These are phyloP conservation scores for Pelodytes ibericus DNA, from an alignment of 2,797 vertebrate species.

Conservation along the genomic window DNA sequence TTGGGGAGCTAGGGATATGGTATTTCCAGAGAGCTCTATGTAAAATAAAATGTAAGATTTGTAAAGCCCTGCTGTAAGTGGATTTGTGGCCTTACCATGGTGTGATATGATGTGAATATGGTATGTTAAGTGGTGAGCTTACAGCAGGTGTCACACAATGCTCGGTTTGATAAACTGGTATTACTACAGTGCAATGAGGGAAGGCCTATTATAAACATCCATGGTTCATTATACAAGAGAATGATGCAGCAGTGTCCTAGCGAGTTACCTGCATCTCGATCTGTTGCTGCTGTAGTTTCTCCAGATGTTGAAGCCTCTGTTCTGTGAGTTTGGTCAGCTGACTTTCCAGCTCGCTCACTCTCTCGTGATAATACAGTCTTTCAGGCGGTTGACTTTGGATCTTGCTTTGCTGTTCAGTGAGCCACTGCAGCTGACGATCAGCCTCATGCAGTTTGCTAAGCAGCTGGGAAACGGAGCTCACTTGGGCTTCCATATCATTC, in stretches of 20 bases:
- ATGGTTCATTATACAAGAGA: not conserved
- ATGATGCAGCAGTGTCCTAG: not conserved
- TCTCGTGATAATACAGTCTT: constrained; percentile 60
- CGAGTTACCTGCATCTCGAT: constrained; percentile 83
- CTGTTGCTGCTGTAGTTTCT: constrained; percentile 83
- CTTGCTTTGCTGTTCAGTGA: constrained; percentile 67
- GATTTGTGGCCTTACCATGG: too few relatives aligned
- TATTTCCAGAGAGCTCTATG: too few relatives aligned
- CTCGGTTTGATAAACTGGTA: too few relatives aligned
- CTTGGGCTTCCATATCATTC: constrained; percentile 79
- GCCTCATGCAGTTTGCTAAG: constrained; percentile 76
- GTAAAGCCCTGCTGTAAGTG: too few relatives aligned
- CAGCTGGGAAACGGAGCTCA: constrained; percentile 76
- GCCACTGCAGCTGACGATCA: constrained; percentile 68
- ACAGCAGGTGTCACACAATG: too few relatives aligned
- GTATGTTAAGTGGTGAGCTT: too few relatives aligned
- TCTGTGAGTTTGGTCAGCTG: constrained; percentile 75
- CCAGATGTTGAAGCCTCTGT: constrained; percentile 79
- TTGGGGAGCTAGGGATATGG: too few relatives aligned
- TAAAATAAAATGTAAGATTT: too few relatives aligned
- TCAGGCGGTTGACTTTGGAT: constrained; percentile 57
- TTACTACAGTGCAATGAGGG: too few relatives aligned
- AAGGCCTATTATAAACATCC: too few relatives aligned
- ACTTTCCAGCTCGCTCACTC: constrained; percentile 72
- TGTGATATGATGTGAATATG: too few relatives aligned